A percentile compares a stretch with the other conserved stretches of the same genome.
These are phyloP conservation scores for Misgurnus mizolepis DNA, from an alignment of 2,113 vertebrate species.

Conservation along the genomic window DNA sequence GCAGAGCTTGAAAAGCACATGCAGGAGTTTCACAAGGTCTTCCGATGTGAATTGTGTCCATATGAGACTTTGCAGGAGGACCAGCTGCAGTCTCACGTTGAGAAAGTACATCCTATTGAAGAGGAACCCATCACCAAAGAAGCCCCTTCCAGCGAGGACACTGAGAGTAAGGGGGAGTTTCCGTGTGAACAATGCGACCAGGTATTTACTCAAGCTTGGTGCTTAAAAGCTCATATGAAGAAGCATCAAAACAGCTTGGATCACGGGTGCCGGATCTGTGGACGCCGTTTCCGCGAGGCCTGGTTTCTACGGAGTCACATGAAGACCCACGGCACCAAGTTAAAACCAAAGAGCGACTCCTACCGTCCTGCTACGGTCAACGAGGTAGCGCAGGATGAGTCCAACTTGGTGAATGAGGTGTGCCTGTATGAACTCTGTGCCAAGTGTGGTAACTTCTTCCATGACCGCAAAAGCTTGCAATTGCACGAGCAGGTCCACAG, in stretches of 20 bases:
- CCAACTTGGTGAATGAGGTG: slow-evolving; percentile 78
- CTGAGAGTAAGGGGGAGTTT: slow-evolving; percentile 74
- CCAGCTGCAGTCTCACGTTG: slow-evolving; percentile 76
- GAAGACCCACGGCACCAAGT: slow-evolving; percentile 90
- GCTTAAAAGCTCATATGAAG: slow-evolving; percentile 95
- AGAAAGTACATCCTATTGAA: slow-evolving; percentile 77
- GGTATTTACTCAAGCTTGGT: slow-evolving; percentile 89
- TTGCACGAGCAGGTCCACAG: slow-evolving; percentile 85
- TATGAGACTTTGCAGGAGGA: slow-evolving; percentile 78
- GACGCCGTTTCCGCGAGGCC: slow-evolving; percentile 92
- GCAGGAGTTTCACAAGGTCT: slow-evolving; percentile 78
- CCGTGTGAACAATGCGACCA: slow-evolving; percentile 88
- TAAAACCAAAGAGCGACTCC: slow-evolving; percentile 76
- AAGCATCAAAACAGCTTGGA: slow-evolving; percentile 88
- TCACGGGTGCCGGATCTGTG: slow-evolving; percentile 93
- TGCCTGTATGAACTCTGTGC: slow-evolving; percentile 92
- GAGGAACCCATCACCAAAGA: slow-evolving; percentile 64
- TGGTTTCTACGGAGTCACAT: slow-evolving; percentile 99
- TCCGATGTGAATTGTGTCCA: slow-evolving; percentile 79
- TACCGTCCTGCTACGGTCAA: slow-evolving; percentile 87
- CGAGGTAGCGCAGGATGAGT: slow-evolving; percentile 84
- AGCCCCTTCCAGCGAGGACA: slow-evolving; percentile 49
- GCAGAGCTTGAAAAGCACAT: slow-evolving; percentile 80
- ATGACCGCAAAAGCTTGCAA: slow-evolving; percentile 83
- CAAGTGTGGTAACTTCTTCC: slow-evolving; percentile 94